Evolutionary conservation across 1,140 invertebrate species (phyloP).

Genomic region (Hypothenemus hampei): DNA sequence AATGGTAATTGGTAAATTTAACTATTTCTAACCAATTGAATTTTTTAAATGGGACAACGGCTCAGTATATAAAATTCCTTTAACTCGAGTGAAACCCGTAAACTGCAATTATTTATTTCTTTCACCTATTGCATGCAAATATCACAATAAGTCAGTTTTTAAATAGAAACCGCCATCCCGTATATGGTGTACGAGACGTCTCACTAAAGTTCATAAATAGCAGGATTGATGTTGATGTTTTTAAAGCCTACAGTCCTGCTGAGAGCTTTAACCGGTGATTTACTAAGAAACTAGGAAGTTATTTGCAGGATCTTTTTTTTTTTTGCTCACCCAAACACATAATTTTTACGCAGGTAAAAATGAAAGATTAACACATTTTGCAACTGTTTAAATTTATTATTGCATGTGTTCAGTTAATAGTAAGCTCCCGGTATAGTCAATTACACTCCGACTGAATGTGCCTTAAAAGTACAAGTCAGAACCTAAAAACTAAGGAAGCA

Average conservation of each 20-base stretch:
- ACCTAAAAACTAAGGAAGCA: not conserved
- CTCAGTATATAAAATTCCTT: constrained; percentile 22
- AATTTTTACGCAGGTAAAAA: not conserved
- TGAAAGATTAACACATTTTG: not conserved
- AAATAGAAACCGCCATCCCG: constrained; percentile 22
- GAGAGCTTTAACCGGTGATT: constrained; percentile 36
- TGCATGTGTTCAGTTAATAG: not conserved
- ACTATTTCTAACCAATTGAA: no score
- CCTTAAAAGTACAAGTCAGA: not conserved
- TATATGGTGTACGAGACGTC: constrained; percentile 28
- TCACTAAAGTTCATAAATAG: constrained; percentile 33
- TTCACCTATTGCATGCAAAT: constrained; percentile 28
- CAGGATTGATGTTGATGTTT: constrained; percentile 37
- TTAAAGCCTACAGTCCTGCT: constrained; percentile 33
- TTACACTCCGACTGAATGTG: not conserved
- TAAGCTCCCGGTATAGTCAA: not conserved
- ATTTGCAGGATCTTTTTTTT: not conserved
- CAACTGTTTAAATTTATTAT: not conserved
- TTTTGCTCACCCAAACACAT: not conserved
- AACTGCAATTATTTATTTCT: constrained; percentile 25
- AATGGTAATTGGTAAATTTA: no score
- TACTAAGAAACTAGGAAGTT: constrained; percentile 36
- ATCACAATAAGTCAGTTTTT: constrained; percentile 27
- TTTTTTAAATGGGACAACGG: no score
- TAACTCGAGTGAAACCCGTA: constrained; percentile 20